Base-by-base conservation (phyloP, 2,797 vertebrate genomes). In the Sitta carolinensis region DNA sequence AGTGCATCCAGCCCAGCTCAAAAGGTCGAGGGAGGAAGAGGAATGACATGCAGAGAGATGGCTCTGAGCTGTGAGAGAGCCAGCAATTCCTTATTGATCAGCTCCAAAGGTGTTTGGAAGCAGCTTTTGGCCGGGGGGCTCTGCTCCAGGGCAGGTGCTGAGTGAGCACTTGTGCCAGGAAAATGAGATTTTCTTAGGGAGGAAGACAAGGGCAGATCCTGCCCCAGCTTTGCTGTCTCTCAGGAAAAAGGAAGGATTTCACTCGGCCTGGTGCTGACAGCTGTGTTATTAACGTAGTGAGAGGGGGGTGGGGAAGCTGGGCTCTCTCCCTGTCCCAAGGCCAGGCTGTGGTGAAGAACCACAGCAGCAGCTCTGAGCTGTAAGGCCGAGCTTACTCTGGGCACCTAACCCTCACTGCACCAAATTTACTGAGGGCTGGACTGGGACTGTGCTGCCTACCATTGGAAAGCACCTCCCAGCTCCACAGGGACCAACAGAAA, bases 381-480 rank as follows among this genome's bases (percentile, higher is more conserved):
- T 11, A 36, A 43, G 36, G 1, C 5, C 59, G 50, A n/a, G 36
- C 54, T 79, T 29, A 10, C 14, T 78, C 74, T 36, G 52, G 52
- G 45, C 2, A 1, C 45, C 58, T 76, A 67, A 52, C 43, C n/a
- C 1, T 4, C 30, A 6, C 40, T 30, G 55, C 40, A 16, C 42
- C 17, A 13, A 3, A 51, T 47, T 54, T 48, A 52, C 62, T 16
- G 48, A 18, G 30, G 67, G 32, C 75, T 70, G 22, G 14, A 5
- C 29, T 45, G 50, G 55, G 48, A 34, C 48, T 38, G 30, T 5
- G 36, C 57, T 79, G 55, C 57, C 82, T 52, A 17, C 16, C 3
- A 0, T 1, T 18, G n/a, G 30, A 74, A 73, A 42, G 27, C 70
- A 29, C 11, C 32, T 83, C 15, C 26, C 13, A 4, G 0, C 26